These are phyloP conservation scores for Aythya fuligula DNA, from an alignment of 2,797 vertebrate genomes.

Conservation along the genomic window DNA sequence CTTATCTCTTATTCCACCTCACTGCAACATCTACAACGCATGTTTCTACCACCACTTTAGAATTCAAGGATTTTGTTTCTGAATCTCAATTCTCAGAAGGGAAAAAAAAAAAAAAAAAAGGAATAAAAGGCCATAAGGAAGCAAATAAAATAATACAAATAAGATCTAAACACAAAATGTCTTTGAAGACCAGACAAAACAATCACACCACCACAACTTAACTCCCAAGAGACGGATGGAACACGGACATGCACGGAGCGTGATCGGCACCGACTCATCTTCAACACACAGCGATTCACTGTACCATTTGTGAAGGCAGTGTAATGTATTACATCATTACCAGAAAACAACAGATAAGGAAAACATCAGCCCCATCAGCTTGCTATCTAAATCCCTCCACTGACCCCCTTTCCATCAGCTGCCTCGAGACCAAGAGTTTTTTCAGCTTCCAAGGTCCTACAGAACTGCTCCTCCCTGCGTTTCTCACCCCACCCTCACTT, in stretches of 20 bases:
- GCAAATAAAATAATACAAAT: neutral
- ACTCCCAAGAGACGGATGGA: neutral
- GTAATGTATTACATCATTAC: neutral
- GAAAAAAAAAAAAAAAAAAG: neutral
- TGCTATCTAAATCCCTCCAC: slow-evolving; percentile 7
- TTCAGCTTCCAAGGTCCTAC: neutral
- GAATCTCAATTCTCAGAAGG: neutral
- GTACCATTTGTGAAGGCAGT: neutral
- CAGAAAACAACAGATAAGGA: slow-evolving; percentile 23
- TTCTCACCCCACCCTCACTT: neutral
- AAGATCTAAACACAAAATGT: neutral
- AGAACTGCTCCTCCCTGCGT: neutral
- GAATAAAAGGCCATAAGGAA: neutral
- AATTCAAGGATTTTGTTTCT: neutral
- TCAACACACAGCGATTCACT: neutral
- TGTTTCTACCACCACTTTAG: neutral
- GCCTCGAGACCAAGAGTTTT: neutral
- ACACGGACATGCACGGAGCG: neutral
- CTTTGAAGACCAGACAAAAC: neutral
- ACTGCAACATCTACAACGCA: neutral
- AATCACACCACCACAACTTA: neutral
- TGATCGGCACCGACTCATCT: neutral
- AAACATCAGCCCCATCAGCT: slow-evolving; percentile 14
- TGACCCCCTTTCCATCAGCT: slow-evolving; percentile 29
- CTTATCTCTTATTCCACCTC: neutral